These are phyloP conservation scores for Oscheius onirici DNA, from an alignment of 2,888 invertebrate genomes.

Conservation along the genomic window DNA sequence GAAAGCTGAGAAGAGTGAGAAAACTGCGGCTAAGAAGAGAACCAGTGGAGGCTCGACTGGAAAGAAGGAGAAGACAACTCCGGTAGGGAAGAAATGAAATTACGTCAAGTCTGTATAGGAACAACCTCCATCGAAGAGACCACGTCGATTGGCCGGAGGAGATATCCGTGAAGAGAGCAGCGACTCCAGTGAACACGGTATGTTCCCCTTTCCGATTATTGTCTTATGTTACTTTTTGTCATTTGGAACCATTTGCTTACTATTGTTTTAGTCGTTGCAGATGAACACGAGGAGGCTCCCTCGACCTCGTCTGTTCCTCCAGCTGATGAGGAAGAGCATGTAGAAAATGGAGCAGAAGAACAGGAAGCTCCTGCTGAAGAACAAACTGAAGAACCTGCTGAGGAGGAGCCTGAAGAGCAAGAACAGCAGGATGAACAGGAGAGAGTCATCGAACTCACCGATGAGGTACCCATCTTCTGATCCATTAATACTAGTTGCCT, in stretches of 20 bases:
- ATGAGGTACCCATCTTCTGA: too few species aligned
- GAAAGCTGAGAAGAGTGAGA: conserved; percentile 10
- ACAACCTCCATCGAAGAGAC: conserved; percentile 25
- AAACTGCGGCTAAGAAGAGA: neutral
- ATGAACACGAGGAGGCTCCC: conserved; percentile 20
- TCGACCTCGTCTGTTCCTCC: conserved; percentile 7
- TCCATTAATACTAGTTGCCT: too few species aligned
- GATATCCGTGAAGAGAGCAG: conserved; percentile 44
- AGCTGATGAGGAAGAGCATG: conserved; percentile 3
- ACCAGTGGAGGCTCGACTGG: neutral
- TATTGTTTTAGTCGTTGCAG: neutral
- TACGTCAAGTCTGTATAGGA: neutral
- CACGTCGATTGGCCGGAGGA: conserved; percentile 42
- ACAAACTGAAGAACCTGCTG: neutral
- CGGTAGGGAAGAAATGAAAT: conserved; percentile 7
- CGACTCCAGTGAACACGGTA: conserved; percentile 37
- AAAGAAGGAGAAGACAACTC: conserved; percentile 11
- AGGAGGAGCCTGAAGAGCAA: neutral
- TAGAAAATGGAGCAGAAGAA: neutral
- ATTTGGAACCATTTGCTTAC: too few species aligned
- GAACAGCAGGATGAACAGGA: neutral
- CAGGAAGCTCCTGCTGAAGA: neutral
- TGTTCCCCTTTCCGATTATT: neutral
- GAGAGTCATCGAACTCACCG: too few species aligned
- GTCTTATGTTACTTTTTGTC: neutral